Evolutionary conservation across 2,113 vertebrate species (phyloP), one percentile per base, ranked within the genome.

Genomic region (Rhinichthys klamathensis): DNA sequence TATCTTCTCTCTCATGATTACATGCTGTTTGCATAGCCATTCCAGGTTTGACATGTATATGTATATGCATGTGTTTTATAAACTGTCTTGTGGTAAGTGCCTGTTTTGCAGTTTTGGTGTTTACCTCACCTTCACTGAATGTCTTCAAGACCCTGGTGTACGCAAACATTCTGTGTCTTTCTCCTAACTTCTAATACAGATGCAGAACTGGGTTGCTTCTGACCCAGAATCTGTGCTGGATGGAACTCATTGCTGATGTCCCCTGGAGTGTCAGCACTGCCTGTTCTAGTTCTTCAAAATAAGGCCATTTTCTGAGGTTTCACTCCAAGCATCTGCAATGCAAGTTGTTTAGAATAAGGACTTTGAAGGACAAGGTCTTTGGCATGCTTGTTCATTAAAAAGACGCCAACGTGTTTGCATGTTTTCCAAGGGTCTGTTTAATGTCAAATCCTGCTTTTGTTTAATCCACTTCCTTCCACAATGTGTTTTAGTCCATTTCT

Each of bases 191-290:
- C 83, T 86, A 63, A 84, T 84, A 30, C 79, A 63, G 70, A 8
- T 88, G 89, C 82, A 91, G 90, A 94, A 93, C 88, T 93, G 85
- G 93, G 92, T 93, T 93, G 93, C 92, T 92, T 89, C 86, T 83
- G 86, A 90, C 90, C 85, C 89, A 73, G 90, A 92, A 93, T 94
- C 89, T 90, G 87, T 90, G 92, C 88, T 78, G 49, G 88, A 90
- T 84, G 87, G 90, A 91, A 92, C 88, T 89, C 92, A 87, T 90
- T 89, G 83, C 74, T 82, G 85, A 75, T 61, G 70, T 84, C 87
- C 91, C 85, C 72, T 86, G 25, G 90, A 92, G 87, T 90, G 56
- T 69, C 23, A 87, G 89, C n/a, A 90, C 88, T 54, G 60, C 84
- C 87, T 90, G 92, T 89, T 89, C 92, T 91, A 92, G 89, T 93